A percentile compares a stretch with the other conserved stretches of the same genome.
Evolutionary conservation across 2,888 invertebrate species (phyloP).

Genomic region (Pecten maximus): DNA sequence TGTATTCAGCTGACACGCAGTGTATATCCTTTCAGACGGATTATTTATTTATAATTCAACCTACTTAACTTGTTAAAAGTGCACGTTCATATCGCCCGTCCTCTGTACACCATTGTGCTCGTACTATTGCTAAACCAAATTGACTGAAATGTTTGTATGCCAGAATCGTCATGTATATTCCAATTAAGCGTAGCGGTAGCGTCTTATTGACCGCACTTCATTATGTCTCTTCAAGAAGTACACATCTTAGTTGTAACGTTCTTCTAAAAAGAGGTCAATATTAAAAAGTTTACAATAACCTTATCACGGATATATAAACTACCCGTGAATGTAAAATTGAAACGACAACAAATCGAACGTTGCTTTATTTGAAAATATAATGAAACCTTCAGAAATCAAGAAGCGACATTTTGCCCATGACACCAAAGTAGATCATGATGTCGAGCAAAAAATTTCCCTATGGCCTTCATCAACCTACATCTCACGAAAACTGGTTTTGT

Average conservation of each 20-base stretch:
- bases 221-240: background rate
- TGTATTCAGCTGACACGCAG: background rate
- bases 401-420: no score
- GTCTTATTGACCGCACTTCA: background rate
- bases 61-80: background rate
- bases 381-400: no score
- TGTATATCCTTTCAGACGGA: background rate
- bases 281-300: no score
- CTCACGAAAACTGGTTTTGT: no score
- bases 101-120: background rate
- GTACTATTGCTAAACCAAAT: background rate
- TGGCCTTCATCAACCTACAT: no score
- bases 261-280: background rate
- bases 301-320: no score
- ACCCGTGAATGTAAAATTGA: no score
- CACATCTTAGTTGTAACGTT: background rate
- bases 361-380: no score
- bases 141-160: background rate
- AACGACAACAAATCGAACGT: no score
- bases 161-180: background rate
- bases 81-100: background rate
- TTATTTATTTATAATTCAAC: conserved; percentile 16
- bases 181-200: background rate
- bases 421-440: no score
- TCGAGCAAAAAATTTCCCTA: no score